A percentile compares a stretch with the other conserved stretches of the same genome.
These are phyloP conservation scores for Pelmatolapia mariae DNA, from an alignment of 2,113 vertebrate genomes.

Conservation along the genomic window DNA sequence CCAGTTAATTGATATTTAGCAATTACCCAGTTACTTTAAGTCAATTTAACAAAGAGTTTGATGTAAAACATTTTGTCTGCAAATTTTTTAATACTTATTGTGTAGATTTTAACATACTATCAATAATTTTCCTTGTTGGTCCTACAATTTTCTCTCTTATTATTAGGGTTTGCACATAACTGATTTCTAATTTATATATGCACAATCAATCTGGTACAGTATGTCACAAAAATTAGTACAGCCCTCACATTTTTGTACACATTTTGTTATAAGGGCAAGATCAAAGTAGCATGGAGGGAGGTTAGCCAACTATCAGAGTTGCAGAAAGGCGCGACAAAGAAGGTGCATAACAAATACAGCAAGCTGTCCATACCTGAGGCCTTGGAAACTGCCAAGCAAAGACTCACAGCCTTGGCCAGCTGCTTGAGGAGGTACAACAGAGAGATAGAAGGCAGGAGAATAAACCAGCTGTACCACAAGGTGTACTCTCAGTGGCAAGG, in stretches of 20 bases:
- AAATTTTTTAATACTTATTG: not conserved
- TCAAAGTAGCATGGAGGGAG: not conserved
- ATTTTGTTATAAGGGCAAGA: not conserved
- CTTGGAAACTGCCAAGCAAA: not conserved
- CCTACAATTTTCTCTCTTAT: not conserved
- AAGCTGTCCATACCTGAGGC: not conserved
- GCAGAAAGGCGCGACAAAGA: not conserved
- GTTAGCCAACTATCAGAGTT: not conserved
- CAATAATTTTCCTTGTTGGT: not conserved
- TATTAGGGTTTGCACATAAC: not conserved
- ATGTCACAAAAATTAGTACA: not conserved
- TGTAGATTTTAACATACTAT: not conserved
- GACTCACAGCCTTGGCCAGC: not conserved
- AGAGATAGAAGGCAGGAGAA: not conserved
- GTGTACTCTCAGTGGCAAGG: too few relatives aligned
- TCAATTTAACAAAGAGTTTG: not conserved
- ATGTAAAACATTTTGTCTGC: not conserved
- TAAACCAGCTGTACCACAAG: too few relatives aligned
- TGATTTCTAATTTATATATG: not conserved
- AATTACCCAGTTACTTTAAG: not conserved
- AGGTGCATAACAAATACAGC: not conserved
- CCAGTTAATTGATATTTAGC: not conserved
- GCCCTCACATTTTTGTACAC: not conserved
- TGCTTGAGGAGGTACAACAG: not conserved
- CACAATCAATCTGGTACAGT: not conserved